Percentiles rank a stretch among this genome's conserved stretches.
These are phyloP conservation scores for Sinocyclocheilus grahami DNA, from an alignment of 2,113 vertebrate species.

Conservation along the genomic window DNA sequence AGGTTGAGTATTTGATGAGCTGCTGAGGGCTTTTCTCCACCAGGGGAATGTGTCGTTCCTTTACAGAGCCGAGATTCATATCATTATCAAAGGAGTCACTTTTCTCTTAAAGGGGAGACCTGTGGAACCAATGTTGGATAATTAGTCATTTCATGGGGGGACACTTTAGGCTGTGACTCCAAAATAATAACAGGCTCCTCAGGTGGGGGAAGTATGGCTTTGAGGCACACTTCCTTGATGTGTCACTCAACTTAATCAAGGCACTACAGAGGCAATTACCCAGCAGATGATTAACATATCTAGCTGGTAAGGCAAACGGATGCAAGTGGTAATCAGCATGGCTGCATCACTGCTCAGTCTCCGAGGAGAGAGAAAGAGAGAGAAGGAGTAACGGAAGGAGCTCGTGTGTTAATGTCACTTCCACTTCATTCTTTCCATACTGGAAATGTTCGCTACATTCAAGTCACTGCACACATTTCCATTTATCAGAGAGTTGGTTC, in stretches of 20 bases:
- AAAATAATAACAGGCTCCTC: conserved; percentile 64
- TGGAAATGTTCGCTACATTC: conserved; percentile 11
- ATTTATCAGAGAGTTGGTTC: conserved; percentile 4
- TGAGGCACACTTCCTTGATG: conserved; percentile 60
- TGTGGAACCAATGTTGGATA: conserved; percentile 65
- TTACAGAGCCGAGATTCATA: conserved; percentile 53
- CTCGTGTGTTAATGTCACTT: conserved; percentile 23
- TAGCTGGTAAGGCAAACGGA: conserved; percentile 53
- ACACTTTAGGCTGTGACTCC: conserved; percentile 59
- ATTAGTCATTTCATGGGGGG: conserved; percentile 66
- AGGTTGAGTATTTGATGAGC: conserved; percentile 34
- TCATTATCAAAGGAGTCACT: conserved; percentile 60
- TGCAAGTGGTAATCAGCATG: conserved; percentile 61
- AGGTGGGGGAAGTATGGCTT: conserved; percentile 68
- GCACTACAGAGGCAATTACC: conserved; percentile 67
- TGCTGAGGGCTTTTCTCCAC: conserved; percentile 36
- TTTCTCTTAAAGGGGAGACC: conserved; percentile 54
- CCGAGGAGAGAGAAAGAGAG: conserved; percentile 28
- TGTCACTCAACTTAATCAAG: conserved; percentile 67
- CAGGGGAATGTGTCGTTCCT: conserved; percentile 57
- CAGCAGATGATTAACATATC: conserved; percentile 63
- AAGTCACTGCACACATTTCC: neutral
- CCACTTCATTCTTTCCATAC: conserved; percentile 1
- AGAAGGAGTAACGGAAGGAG: neutral
- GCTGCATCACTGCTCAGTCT: conserved; percentile 49